These are phyloP conservation scores for Drosophila littoralis DNA, from an alignment of 1,140 invertebrate species.

Conservation along the genomic window DNA sequence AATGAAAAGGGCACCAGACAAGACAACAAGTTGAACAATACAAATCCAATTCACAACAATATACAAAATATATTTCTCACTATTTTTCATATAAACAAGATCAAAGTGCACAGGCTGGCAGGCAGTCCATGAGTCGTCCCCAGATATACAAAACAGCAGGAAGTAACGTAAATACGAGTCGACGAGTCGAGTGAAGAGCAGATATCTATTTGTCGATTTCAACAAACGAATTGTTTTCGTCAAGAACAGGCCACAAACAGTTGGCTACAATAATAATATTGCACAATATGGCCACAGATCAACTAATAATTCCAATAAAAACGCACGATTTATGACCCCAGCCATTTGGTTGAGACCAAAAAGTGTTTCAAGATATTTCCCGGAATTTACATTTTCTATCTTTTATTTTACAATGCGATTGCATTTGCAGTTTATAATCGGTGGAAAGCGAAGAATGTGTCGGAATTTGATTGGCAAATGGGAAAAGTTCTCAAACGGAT, in stretches of 20 bases:
- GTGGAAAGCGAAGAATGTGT: slow-evolving; percentile 26
- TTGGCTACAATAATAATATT: slow-evolving; percentile 69
- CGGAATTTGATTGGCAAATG: slow-evolving; percentile 60
- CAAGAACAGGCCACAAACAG: slow-evolving; percentile 59
- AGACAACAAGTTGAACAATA: slow-evolving; percentile 48
- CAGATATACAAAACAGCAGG: slow-evolving; percentile 77
- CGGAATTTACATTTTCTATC: slow-evolving; percentile 48
- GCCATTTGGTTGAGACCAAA: slow-evolving; percentile 33
- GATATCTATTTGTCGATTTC: slow-evolving; percentile 47
- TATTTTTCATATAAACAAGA: slow-evolving; percentile 79
- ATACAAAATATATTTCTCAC: slow-evolving; percentile 60
- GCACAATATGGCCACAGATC: slow-evolving; percentile 79
- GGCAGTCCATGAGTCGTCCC: slow-evolving; percentile 64
- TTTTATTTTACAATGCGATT: slow-evolving; percentile 33
- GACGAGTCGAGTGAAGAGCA: slow-evolving; percentile 22
- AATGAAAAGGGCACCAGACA: slow-evolving; percentile 22
- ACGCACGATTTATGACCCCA: slow-evolving; percentile 55
- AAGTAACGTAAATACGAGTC: slow-evolving; percentile 70
- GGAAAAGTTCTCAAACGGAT: slow-evolving; percentile 40
- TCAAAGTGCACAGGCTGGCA: slow-evolving; percentile 62
- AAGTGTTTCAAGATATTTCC: slow-evolving; percentile 44
- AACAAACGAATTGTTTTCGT: slow-evolving; percentile 75
- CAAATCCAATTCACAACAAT: slow-evolving; percentile 28
- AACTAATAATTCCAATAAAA: slow-evolving; percentile 80
- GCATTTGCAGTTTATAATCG: slow-evolving; percentile 58